These are phyloP conservation scores for Hypomecis punctinalis DNA, from an alignment of 2,888 invertebrate genomes.

Conservation along the genomic window DNA sequence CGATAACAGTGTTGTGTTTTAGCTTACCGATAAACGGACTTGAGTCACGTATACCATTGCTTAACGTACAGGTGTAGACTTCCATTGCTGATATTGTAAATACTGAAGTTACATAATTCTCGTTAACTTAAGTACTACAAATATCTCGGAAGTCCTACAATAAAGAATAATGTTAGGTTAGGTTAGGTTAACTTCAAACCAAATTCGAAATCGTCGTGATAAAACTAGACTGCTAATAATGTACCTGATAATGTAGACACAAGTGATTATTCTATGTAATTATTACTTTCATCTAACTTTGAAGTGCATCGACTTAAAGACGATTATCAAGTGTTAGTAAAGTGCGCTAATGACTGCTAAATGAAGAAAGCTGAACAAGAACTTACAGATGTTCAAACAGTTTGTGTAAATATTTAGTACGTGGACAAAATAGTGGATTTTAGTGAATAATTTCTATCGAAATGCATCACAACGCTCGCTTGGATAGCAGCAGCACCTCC, in stretches of 20 bases:
- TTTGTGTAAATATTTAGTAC: conserved; percentile 20
- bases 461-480: conserved; percentile 66
- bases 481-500: conserved; percentile 69
- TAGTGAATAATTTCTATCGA: conserved; percentile 27
- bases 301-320: conserved; percentile 26
- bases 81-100: conserved; percentile 43
- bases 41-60: conserved; percentile 80
- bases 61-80: conserved; percentile 59
- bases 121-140: conserved; percentile 5
- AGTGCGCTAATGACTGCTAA: conserved; percentile 55
- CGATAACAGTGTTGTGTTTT: conserved; percentile 76
- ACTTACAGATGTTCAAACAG: conserved; percentile 8
- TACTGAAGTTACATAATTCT: conserved; percentile 44
- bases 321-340: conserved; percentile 32
- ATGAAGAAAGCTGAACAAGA: conserved; percentile 47
- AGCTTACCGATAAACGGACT: conserved; percentile 69
- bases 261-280: conserved; percentile 5
- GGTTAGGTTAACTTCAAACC: too few relatives aligned
- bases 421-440: conserved; percentile 29
- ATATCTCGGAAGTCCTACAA: too few relatives aligned
- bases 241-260: not conserved
- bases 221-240: not conserved
- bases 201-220: conserved; percentile 4
- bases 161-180: too few relatives aligned
- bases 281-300: conserved; percentile 6